Conservation (phyloP, 2,113 vertebrate species). For the Pedetes capensis region DNA sequence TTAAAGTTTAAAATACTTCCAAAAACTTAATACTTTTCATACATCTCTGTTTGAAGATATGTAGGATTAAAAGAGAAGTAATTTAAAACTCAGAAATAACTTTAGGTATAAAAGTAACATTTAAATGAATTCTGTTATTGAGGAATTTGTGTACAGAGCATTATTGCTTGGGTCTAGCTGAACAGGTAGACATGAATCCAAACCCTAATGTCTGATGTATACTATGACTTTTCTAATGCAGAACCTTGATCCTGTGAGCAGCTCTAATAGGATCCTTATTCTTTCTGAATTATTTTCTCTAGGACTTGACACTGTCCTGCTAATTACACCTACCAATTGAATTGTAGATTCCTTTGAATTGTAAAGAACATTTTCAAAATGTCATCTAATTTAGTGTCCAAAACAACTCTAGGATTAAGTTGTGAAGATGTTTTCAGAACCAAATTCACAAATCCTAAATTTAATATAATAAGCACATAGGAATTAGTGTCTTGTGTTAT, state of each 20-base stretch:
- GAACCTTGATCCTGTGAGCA: background rate
- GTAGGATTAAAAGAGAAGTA: background rate
- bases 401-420: background rate
- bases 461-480: background rate
- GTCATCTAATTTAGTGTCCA: background rate
- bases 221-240: background rate
- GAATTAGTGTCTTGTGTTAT: background rate
- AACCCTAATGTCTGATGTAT: background rate
- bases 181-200: background rate
- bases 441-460: background rate
- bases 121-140: background rate
- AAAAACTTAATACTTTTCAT: background rate
- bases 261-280: background rate
- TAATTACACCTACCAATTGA: background rate
- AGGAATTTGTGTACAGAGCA: background rate
- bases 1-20: constrained; percentile 21
- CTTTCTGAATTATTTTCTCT: background rate
- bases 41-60: background rate
- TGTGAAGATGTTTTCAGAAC: background rate
- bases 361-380: background rate
- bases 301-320: background rate
- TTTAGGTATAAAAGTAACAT: background rate
- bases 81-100: background rate
- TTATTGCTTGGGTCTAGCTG: background rate
- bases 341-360: background rate